Base-by-base conservation (phyloP, 1,140 invertebrate species). In the Saxidomus purpurata region DNA sequence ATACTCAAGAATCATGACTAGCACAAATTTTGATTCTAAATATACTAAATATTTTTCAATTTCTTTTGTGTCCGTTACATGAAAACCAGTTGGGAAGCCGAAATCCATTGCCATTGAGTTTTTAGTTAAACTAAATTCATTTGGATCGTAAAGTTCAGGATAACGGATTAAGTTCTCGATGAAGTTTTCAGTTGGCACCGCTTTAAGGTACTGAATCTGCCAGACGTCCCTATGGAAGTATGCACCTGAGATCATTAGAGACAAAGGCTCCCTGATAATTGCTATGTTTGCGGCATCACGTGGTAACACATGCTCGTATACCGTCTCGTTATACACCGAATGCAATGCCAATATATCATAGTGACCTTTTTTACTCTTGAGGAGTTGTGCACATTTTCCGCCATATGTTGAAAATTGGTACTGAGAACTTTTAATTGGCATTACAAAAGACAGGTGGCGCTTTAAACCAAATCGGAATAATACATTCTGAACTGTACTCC, bases 1-100 rank as follows among this genome's bases (percentile, higher is more conserved):
- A 85, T 95, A 91, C 89, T 97, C 96, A 0, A 95, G 91, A 22
- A 97, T 94, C 95, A 97, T 94, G 34, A 97, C 95, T 15, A 96
- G 92, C 81, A 96, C 94, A 91, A 97, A 96, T 17, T 79, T n/a
- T 3, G 40, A 28, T 3, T 90, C 84, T 6, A 93, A n/a, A 31
- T 83, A 63, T 22, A 43, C 3, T n/a, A 89, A 63, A 61, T 87
- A 93, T 49, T 83, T 13, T 28, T 82, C 55, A 49, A 91, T 79
- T 11, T 43, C 31, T 9, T 11, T 15, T 0, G n/a, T 25, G 49
- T 90, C 89, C 1, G 63, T 83, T 0, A 59, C 22, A 55, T 88
- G 80, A 74, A 86, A 43, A 17, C 80, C 76, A 8, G 11, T 2
- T 6, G 91, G 91, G 55, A 83, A 90, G 6, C 91, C 91, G 67